Evolutionary conservation across 2,888 invertebrate species (phyloP).

Genomic region (Aspidiotus rigidus): DNA sequence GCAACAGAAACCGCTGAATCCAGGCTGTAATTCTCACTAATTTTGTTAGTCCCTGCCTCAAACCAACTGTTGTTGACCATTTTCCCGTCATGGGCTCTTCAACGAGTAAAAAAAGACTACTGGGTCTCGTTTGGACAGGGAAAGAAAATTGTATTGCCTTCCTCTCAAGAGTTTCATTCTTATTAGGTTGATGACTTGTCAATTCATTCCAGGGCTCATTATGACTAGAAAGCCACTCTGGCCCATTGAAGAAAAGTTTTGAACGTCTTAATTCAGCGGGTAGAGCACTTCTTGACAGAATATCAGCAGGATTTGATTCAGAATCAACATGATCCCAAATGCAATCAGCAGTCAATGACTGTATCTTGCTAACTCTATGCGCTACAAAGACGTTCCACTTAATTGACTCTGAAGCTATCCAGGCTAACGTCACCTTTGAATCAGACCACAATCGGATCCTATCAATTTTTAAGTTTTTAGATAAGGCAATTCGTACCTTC

Average conservation of each 20-base stretch:
- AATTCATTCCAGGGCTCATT: not conserved
- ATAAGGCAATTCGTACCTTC: constrained; percentile 23
- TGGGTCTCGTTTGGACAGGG: not conserved
- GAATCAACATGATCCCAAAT: constrained; percentile 28
- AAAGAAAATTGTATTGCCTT: not conserved
- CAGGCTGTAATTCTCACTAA: not conserved
- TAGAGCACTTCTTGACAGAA: constrained; percentile 12
- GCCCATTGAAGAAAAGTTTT: not conserved
- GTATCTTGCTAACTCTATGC: constrained; percentile 37
- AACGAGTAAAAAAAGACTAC: not conserved
- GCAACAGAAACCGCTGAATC: not conserved
- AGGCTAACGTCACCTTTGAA: constrained; percentile 38
- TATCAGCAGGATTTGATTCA: constrained; percentile 18
- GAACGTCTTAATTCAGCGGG: not conserved
- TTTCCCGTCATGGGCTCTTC: not conserved
- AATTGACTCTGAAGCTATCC: constrained; percentile 37
- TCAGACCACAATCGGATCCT: constrained; percentile 36
- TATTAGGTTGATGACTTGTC: too few species aligned
- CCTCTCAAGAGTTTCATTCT: not conserved
- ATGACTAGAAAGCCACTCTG: not conserved
- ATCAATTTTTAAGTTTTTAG: constrained; percentile 8
- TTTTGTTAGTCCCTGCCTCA: not conserved
- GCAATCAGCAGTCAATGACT: constrained; percentile 25
- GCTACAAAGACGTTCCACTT: constrained; percentile 38
- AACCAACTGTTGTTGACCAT: not conserved